phyloP scores from a whole-genome alignment of 2,113 vertebrate genomes.

The Eulemur rufifrons region DNA sequence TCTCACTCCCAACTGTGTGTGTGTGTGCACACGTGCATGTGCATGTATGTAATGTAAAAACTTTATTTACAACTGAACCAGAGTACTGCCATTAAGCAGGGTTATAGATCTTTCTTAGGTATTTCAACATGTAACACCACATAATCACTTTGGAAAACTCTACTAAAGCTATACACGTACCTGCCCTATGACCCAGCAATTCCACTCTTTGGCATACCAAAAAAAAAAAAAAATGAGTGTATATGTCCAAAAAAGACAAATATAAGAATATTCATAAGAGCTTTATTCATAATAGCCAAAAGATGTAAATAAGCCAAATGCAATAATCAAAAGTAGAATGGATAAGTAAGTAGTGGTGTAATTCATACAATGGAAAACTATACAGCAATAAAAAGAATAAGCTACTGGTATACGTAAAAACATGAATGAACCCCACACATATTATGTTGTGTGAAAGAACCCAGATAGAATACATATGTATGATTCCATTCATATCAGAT shows the following conservation, averaged over 20 bases:
- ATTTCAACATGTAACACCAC: conserved; percentile 20
- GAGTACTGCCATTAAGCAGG: background rate
- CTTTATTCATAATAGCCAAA: conserved; percentile 37
- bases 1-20: background rate
- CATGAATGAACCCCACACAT: background rate
- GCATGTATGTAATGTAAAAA: background rate
- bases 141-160: conserved; percentile 29
- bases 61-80: conserved; percentile 19
- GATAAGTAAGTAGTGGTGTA: background rate
- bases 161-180: conserved; percentile 11
- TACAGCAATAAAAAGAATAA: conserved; percentile 34
- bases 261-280: conserved; percentile 22
- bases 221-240: conserved; percentile 19
- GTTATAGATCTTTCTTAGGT: background rate
- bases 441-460: conserved; percentile 8
- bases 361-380: background rate
- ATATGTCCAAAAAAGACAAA: conserved; percentile 22
- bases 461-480: background rate
- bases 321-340: background rate
- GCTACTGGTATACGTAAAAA: background rate
- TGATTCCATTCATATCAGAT: conserved; percentile 43
- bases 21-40: background rate
- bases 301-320: background rate
- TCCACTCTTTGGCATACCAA: background rate
- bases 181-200: background rate